Base-by-base conservation (phyloP, 2,888 invertebrate species). In the Anorthoa munda region DNA sequence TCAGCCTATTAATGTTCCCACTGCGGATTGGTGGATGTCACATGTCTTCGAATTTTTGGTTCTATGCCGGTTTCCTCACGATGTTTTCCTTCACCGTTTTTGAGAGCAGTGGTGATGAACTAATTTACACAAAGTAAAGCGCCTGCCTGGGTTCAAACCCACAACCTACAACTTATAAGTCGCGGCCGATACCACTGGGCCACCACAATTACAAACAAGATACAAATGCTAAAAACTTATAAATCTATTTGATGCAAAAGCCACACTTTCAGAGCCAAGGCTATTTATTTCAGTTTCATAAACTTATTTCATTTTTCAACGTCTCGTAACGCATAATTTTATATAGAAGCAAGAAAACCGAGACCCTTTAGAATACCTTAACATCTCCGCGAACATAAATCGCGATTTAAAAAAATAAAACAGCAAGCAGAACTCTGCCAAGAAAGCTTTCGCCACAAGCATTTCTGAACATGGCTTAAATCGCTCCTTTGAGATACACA, bases 391-490 rank as follows among this genome's bases (percentile, higher is more conserved):
- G 84, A 87, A 91, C 90, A 93, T 94, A 94, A 93, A 94, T 94
- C 92, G 92, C 92, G 91, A 93, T 94, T 94, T 81, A 93, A 92
- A 94, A 85, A 95, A 94, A 93, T 93, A 94, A 93, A 93, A 92
- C 89, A 87, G 90, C 90, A 90, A 92, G 91, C 92, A 92, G 93
- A 93, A 91, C 91, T 91, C 87, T 92, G 93, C 94, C 94, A 94
- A 94, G 94, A 93, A 94, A 94, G 93, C 94, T 94, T 94, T 94
- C 94, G 92, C 93, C 93, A 90, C 93, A 89, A 93, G 90, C 93
- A 92, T 94, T 92, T 91, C 91, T 88, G 92, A 93, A 93, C 93
- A 93, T 93, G 94, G 92, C 92, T 92, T 92, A 94, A 94, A 94
- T 94, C 92, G 93, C 87, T 91, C 94, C 94, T 93, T 91, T 88